Evolutionary conservation across 2,113 vertebrate species (phyloP).

Genomic region (Hassar affinis): DNA sequence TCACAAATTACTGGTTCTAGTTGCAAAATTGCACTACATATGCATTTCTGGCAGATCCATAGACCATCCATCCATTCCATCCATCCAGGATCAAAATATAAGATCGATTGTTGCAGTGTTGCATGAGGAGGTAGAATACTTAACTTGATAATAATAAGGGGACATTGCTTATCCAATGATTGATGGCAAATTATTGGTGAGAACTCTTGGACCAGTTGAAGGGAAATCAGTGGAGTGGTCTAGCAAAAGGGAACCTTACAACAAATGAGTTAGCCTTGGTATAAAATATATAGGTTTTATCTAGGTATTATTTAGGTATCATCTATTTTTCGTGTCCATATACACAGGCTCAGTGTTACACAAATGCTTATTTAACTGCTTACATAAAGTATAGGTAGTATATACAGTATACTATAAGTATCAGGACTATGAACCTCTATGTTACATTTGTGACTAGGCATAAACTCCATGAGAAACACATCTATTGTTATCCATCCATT

Average conservation of each 20-base stretch:
- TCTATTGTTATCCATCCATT: background rate
- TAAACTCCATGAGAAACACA: slow-evolving; percentile 3
- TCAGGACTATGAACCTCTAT: background rate
- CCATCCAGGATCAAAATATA: slow-evolving; percentile 61
- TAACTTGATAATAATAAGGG: slow-evolving; percentile 62
- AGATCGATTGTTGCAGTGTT: slow-evolving; percentile 54
- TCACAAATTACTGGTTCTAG: slow-evolving; percentile 30
- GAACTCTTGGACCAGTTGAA: slow-evolving; percentile 57
- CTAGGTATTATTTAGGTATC: background rate
- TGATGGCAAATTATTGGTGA: slow-evolving; percentile 65
- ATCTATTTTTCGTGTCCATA: background rate
- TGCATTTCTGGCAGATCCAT: slow-evolving; percentile 57
- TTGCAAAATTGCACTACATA: slow-evolving; percentile 57
- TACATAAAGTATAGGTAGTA: too few relatives aligned
- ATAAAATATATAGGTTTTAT: too few relatives aligned
- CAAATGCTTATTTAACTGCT: background rate
- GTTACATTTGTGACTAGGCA: background rate
- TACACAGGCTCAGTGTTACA: background rate
- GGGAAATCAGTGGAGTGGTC: slow-evolving; percentile 62
- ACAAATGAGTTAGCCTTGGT: background rate
- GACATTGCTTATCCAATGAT: slow-evolving; percentile 59
- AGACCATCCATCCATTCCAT: too few relatives aligned
- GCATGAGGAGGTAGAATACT: background rate
- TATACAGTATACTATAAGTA: too few relatives aligned
- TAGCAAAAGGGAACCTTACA: background rate